Evolutionary conservation across 2,888 invertebrate species (phyloP).

Genomic region (Pilophorus perplexus): DNA sequence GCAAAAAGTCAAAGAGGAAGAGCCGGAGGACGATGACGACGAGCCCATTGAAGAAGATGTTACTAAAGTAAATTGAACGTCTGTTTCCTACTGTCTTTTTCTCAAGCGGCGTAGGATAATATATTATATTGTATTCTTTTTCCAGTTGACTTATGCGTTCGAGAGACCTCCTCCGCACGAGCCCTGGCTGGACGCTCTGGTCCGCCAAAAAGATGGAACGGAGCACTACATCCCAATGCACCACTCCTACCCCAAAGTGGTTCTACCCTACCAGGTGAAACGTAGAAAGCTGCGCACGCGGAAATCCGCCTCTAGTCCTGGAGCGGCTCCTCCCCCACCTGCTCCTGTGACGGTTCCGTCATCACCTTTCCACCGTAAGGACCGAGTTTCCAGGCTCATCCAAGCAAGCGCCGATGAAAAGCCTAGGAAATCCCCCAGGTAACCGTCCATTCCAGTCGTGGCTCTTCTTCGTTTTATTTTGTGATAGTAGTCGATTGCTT

Average conservation of each 20-base stretch:
- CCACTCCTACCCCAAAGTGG: constrained; percentile 58
- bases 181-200: constrained; percentile 76
- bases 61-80: constrained; percentile 1
- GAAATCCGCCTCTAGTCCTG: neutral
- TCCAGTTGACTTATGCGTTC: constrained; percentile 63
- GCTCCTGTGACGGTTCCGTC: neutral
- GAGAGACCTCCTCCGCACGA: constrained; percentile 71
- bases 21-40: neutral
- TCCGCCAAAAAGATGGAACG: constrained; percentile 70
- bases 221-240: constrained; percentile 61
- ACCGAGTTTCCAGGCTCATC: constrained; percentile 25
- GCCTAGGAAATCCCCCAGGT: constrained; percentile 76
- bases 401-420: constrained; percentile 52
- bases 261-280: constrained; percentile 68
- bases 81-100: no score
- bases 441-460: neutral
- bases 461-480: no score
- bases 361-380: constrained; percentile 24
- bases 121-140: neutral
- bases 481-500: no score
- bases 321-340: neutral
- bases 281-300: neutral
- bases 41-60: constrained; percentile 33
- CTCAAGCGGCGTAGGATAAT: no score
- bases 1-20: constrained; percentile 1